Percentiles rank a stretch among this genome's conserved stretches.
Evolutionary conservation across 2,797 vertebrate genomes (phyloP).

Genomic region (Aldrovandia affinis): DNA sequence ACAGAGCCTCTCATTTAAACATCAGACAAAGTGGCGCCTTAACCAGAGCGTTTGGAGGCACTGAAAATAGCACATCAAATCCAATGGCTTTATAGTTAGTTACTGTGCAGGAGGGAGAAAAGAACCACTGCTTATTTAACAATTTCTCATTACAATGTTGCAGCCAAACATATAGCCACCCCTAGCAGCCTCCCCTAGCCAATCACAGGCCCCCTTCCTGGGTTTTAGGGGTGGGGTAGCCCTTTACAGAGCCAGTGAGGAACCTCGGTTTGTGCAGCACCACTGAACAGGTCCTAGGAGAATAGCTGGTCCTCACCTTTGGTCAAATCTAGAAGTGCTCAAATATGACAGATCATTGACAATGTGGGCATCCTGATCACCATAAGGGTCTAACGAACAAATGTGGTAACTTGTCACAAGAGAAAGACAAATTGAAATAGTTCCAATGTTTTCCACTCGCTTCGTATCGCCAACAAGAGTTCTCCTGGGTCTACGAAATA

Average conservation of each 20-base stretch:
- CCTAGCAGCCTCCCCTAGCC: background rate
- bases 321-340: too few relatives aligned
- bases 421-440: too few relatives aligned
- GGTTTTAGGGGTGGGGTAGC: background rate
- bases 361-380: too few relatives aligned
- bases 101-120: background rate
- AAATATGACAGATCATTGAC: too few relatives aligned
- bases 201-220: background rate
- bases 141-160: background rate
- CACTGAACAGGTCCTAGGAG: too few relatives aligned
- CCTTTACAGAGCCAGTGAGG: background rate
- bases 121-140: background rate
- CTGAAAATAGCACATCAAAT: background rate
- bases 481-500: too few relatives aligned
- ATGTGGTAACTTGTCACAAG: too few relatives aligned
- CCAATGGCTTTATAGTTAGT: constrained; percentile 11
- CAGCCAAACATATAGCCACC: background rate
- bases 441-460: too few relatives aligned
- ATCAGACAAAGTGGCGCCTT: background rate
- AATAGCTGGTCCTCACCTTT: too few relatives aligned
- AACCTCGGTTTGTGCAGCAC: background rate
- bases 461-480: too few relatives aligned
- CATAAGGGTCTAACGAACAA: too few relatives aligned
- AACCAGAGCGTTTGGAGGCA: background rate
- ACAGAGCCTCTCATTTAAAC: background rate